phyloP scores from a whole-genome alignment of 2,888 invertebrate species.

The Diabrotica balteata region DNA sequence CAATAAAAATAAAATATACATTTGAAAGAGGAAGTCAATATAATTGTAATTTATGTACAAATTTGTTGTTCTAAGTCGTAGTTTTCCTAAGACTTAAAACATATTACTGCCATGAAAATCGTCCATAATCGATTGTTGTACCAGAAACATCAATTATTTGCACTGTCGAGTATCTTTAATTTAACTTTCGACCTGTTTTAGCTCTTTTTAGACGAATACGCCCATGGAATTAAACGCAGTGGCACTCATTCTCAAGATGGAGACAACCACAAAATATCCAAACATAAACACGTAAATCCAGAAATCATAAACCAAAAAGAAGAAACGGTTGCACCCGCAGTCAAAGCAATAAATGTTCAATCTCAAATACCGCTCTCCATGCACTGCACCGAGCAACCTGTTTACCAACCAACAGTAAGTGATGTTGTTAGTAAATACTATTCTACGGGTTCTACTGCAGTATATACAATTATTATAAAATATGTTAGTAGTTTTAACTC shows the following conservation, averaged over 20 bases:
- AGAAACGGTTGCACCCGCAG: conserved; percentile 19
- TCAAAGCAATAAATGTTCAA: conserved; percentile 30
- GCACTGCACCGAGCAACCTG: conserved; percentile 37
- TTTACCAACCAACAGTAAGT: conserved; percentile 47
- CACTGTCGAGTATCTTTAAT: too few relatives aligned
- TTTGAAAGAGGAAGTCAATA: too few relatives aligned
- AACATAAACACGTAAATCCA: conserved; percentile 61
- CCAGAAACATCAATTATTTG: too few relatives aligned
- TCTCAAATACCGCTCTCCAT: conserved; percentile 18
- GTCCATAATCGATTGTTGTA: not conserved
- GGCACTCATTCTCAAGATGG: conserved; percentile 69
- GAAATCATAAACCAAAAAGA: conserved; percentile 40
- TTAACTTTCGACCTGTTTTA: too few relatives aligned
- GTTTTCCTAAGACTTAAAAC: too few relatives aligned
- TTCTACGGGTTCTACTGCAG: too few relatives aligned
- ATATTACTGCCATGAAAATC: not conserved
- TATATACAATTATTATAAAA: too few relatives aligned
- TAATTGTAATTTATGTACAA: too few relatives aligned
- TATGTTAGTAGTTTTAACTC: too few relatives aligned
- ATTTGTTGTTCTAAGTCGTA: too few relatives aligned
- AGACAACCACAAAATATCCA: conserved; percentile 65
- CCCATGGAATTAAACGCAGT: conserved; percentile 69
- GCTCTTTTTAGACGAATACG: conserved; percentile 36
- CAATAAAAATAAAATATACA: too few relatives aligned
- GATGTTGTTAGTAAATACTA: not conserved